These are phyloP conservation scores for Callopanchax toddi DNA, from an alignment of 2,113 vertebrate species.

Conservation along the genomic window DNA sequence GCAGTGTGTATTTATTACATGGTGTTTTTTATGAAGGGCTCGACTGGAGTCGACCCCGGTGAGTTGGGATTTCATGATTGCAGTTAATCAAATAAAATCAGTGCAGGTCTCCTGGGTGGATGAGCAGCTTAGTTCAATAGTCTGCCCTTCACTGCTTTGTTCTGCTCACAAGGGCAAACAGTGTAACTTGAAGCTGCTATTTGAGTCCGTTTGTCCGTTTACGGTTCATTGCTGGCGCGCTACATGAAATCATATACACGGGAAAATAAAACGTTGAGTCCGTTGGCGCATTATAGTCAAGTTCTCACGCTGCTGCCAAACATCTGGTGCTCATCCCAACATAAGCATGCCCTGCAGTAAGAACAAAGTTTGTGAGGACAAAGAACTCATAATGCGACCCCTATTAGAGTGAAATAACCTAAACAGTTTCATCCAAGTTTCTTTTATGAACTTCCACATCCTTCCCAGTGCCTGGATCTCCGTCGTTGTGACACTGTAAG, in stretches of 20 bases:
- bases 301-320: too few relatives aligned
- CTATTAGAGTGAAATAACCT: conserved; percentile 52
- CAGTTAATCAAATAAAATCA: conserved; percentile 56
- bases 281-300: conserved; percentile 4
- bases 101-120: conserved; percentile 16
- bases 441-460: conserved; percentile 55
- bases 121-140: conserved; percentile 29
- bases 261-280: conserved; percentile 29
- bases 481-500: conserved; percentile 64
- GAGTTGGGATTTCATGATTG: conserved; percentile 46
- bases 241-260: conserved; percentile 3
- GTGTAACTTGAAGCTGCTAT: not conserved
- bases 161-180: conserved; percentile 30
- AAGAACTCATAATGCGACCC: conserved; percentile 46
- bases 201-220: conserved; percentile 14
- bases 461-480: conserved; percentile 44
- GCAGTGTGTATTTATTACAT: conserved; percentile 22
- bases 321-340: conserved; percentile 33
- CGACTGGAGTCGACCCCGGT: conserved; percentile 18
- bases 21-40: conserved; percentile 24
- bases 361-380: conserved; percentile 52
- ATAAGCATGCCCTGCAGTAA: conserved; percentile 45
- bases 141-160: conserved; percentile 15
- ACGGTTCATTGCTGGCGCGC: conserved; percentile 22
- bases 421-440: conserved; percentile 55